Conservation (phyloP, 1,140 invertebrate genomes). For the Drosophila busckii region DNA sequence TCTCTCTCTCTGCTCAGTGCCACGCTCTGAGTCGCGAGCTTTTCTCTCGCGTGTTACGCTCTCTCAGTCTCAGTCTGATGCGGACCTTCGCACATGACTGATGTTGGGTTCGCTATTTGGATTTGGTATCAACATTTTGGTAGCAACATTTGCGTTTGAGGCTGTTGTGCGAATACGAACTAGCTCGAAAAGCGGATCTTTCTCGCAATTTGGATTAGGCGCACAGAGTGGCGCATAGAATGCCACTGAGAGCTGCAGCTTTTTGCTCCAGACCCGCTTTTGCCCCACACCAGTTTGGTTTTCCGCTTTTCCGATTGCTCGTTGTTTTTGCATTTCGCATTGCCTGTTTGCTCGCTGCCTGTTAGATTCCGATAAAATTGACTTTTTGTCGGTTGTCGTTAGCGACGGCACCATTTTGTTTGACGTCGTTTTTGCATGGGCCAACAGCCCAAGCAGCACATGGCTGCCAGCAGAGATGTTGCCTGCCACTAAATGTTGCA, state of each 20-base stretch:
- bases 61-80: constrained; percentile 23
- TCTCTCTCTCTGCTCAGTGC: neutral
- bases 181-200: constrained; percentile 78
- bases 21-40: constrained; percentile 8
- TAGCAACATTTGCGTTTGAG: constrained; percentile 9
- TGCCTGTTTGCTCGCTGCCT: constrained; percentile 53
- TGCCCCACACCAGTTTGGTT: neutral
- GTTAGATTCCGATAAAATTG: constrained; percentile 76
- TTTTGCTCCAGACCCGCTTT: constrained; percentile 51
- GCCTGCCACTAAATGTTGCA: too few relatives aligned
- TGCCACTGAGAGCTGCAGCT: constrained; percentile 14
- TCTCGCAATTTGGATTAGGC: constrained; percentile 75
- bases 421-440: constrained; percentile 74
- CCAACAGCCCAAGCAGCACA: constrained; percentile 64
- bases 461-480: too few relatives aligned
- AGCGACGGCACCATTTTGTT: constrained; percentile 66
- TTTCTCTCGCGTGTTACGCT: constrained; percentile 18
- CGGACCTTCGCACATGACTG: constrained; percentile 31
- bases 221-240: constrained; percentile 40
- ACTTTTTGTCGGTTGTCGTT: constrained; percentile 63
- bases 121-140: constrained; percentile 4
- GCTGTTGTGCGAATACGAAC: constrained; percentile 18
- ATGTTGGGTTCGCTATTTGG: neutral
- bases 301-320: constrained; percentile 13
- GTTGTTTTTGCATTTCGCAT: constrained; percentile 20